Percentiles rank a stretch among this genome's conserved stretches.
Conservation (phyloP, 2,797 vertebrate species). For the Parauchenoglanis ngamensis region DNA sequence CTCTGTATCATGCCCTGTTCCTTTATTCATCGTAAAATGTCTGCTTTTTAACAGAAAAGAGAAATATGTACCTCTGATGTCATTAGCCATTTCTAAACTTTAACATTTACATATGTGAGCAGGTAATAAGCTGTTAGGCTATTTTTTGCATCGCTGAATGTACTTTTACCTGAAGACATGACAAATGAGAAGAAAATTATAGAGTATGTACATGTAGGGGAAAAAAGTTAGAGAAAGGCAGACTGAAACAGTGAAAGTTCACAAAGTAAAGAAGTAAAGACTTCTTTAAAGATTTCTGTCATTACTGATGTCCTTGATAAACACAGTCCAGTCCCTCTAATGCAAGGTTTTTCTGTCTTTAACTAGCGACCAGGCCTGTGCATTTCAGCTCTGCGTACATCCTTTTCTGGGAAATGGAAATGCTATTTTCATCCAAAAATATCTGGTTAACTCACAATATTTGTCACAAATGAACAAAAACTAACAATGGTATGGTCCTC, state of each 20-base stretch:
- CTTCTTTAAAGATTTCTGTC: background rate
- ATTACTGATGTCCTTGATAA: conserved; percentile 7
- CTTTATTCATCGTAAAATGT: background rate
- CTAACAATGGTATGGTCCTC: too few species aligned
- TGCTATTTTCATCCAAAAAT: too few species aligned
- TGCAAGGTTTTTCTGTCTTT: background rate
- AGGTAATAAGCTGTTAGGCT: conserved; percentile 44
- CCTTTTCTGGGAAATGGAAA: too few species aligned
- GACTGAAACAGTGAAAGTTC: conserved; percentile 18
- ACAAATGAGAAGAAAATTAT: conserved; percentile 43
- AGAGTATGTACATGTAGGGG: conserved; percentile 7
- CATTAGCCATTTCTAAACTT: conserved; percentile 21
- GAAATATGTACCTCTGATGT: background rate
- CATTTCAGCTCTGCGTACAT: background rate
- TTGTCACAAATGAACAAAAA: too few species aligned
- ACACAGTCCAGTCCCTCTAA: background rate
- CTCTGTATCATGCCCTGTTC: background rate
- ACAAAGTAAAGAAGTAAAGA: background rate
- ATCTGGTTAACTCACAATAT: too few species aligned
- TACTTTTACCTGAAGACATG: conserved; percentile 21
- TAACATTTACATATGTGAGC: conserved; percentile 31
- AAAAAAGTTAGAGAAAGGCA: conserved; percentile 2
- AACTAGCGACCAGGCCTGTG: background rate
- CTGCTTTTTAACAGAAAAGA: conserved; percentile 2
- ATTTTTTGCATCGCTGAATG: conserved; percentile 34